Conservation (phyloP, 2,113 vertebrate species). For the Cavia aperea region DNA sequence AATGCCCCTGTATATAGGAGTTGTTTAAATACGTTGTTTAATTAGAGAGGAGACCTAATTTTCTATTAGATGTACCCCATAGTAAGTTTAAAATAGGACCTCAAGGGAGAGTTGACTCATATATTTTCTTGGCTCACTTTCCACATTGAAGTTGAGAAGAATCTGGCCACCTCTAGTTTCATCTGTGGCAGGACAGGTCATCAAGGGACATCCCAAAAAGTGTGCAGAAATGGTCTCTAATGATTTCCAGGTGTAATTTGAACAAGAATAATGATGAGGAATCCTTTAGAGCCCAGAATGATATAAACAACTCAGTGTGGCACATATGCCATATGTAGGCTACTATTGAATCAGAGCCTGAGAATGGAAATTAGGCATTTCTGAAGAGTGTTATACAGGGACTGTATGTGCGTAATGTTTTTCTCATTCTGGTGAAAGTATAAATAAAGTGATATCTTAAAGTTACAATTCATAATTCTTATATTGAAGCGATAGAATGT, state of each 20-base stretch:
- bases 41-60: background rate
- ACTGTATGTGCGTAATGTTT: background rate
- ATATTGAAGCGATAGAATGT: background rate
- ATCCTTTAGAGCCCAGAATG: background rate
- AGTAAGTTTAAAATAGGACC: background rate
- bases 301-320: background rate
- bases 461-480: background rate
- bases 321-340: too few species aligned
- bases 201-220: background rate
- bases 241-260: background rate
- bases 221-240: background rate
- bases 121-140: background rate
- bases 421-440: background rate
- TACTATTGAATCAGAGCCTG: too few species aligned
- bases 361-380: background rate
- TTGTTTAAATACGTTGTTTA: background rate
- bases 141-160: background rate
- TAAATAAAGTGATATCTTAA: background rate
- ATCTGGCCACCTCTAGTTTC: background rate
- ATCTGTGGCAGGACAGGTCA: background rate
- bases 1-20: background rate
- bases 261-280: background rate
- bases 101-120: background rate
- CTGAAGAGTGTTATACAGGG: background rate
- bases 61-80: background rate